A percentile compares a stretch with the other conserved stretches of the same genome.
Evolutionary conservation across 2,797 vertebrate species (phyloP).

Genomic region (Ficedula albicollis): DNA sequence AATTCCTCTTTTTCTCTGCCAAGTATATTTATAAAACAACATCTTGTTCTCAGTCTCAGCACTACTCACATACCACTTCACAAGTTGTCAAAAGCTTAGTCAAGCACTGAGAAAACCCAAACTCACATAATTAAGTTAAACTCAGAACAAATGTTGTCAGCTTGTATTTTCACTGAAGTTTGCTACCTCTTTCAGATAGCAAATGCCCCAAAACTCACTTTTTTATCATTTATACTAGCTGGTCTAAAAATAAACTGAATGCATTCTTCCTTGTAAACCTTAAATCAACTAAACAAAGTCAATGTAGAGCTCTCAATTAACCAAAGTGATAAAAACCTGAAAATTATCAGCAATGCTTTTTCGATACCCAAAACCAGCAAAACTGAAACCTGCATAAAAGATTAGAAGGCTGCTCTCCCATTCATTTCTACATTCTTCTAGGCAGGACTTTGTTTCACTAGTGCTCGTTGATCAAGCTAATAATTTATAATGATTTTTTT

Average conservation of each 20-base stretch:
- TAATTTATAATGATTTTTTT: neutral
- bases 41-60: conserved; percentile 35
- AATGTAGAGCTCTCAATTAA: neutral
- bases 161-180: neutral
- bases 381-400: neutral
- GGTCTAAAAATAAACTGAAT: neutral
- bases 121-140: conserved; percentile 45
- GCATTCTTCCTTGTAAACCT: neutral
- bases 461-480: neutral
- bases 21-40: conserved; percentile 55
- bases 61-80: conserved; percentile 24
- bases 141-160: conserved; percentile 23
- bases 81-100: conserved; percentile 55
- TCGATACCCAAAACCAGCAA: neutral
- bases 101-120: conserved; percentile 35
- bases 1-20: conserved; percentile 13
- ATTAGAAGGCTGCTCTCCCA: neutral
- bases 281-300: neutral
- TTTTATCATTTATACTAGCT: neutral
- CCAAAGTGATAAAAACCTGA: neutral
- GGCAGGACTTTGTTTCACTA: neutral
- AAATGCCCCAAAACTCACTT: neutral
- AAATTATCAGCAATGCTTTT: neutral
- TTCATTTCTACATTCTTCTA: neutral
- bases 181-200: neutral